Evolutionary conservation across 2,113 vertebrate genomes (phyloP).

Genomic region (Rynchops niger): DNA sequence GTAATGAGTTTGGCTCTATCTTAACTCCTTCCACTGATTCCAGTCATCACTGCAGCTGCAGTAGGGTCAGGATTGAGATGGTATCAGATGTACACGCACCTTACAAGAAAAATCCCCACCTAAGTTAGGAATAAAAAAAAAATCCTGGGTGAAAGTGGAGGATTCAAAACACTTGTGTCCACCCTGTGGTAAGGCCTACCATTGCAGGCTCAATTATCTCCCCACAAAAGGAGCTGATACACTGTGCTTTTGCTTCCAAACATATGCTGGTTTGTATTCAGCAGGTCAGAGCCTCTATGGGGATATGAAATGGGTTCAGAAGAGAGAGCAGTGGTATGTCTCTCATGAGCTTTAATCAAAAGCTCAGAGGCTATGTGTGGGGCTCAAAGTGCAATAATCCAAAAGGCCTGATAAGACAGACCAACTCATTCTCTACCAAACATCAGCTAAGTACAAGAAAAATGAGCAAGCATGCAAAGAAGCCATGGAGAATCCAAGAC

Average conservation of each 20-base stretch:
- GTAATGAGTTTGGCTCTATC: background rate
- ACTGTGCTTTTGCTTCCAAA: background rate
- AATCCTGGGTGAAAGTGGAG: background rate
- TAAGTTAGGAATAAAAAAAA: background rate
- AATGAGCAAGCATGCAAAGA: background rate
- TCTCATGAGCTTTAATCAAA: background rate
- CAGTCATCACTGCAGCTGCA: background rate
- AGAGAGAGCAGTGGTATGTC: background rate
- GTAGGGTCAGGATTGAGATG: background rate
- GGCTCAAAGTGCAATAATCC: background rate
- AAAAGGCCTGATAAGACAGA: background rate
- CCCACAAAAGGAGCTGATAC: background rate
- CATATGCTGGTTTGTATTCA: background rate
- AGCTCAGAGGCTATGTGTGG: background rate
- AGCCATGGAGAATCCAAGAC: background rate
- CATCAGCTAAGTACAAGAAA: background rate
- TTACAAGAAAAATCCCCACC: background rate
- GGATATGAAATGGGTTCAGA: background rate
- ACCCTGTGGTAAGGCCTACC: background rate
- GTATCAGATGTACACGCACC: too few relatives aligned
- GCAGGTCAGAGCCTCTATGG: background rate
- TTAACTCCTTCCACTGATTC: background rate
- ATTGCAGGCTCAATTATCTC: background rate
- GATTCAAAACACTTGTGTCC: background rate
- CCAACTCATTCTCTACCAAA: background rate